phyloP scores from a whole-genome alignment of 2,888 invertebrate genomes.

The Synergus gifuensis region DNA sequence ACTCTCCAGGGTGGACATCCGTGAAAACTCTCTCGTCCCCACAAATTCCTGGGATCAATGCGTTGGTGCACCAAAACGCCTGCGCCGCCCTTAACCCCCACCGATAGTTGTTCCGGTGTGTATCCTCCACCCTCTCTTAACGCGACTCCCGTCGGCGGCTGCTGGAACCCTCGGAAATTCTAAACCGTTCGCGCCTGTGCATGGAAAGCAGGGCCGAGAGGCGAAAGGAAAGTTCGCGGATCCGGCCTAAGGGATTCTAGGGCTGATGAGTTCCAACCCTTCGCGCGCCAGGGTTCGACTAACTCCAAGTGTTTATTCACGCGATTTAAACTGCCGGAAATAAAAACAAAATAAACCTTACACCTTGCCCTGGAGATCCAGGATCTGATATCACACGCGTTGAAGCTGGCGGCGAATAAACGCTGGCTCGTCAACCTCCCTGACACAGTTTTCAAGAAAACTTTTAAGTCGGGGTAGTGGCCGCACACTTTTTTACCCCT shows the following conservation, averaged over 20 bases:
- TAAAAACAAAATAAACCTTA: not conserved
- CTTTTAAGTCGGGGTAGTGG: not conserved
- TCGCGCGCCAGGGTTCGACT: conserved; percentile 14
- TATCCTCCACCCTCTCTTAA: conserved; percentile 6
- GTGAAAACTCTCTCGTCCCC: conserved; percentile 57
- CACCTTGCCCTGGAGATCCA: not conserved
- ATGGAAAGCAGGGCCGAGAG: conserved; percentile 27
- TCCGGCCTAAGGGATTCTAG: conserved; percentile 31
- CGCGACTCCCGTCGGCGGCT: conserved; percentile 31
- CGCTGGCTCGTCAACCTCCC: not conserved
- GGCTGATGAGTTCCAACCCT: conserved; percentile 29
- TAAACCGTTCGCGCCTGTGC: conserved; percentile 40
- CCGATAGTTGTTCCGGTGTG: conserved; percentile 4
- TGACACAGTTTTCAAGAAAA: conserved; percentile 24
- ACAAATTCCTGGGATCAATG: conserved; percentile 77
- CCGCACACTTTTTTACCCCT: not conserved
- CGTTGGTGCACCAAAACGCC: conserved; percentile 80
- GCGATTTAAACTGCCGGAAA: conserved; percentile 1
- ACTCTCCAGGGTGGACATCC: conserved; percentile 46
- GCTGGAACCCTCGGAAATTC: conserved; percentile 34
- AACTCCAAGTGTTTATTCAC: not conserved
- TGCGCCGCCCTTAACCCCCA: conserved; percentile 75
- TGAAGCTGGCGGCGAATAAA: not conserved
- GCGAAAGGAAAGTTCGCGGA: conserved; percentile 35
- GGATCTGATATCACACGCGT: not conserved